These are phyloP conservation scores for Ptychobarbus kaznakovi DNA, from an alignment of 2,797 vertebrate genomes.

Conservation along the genomic window DNA sequence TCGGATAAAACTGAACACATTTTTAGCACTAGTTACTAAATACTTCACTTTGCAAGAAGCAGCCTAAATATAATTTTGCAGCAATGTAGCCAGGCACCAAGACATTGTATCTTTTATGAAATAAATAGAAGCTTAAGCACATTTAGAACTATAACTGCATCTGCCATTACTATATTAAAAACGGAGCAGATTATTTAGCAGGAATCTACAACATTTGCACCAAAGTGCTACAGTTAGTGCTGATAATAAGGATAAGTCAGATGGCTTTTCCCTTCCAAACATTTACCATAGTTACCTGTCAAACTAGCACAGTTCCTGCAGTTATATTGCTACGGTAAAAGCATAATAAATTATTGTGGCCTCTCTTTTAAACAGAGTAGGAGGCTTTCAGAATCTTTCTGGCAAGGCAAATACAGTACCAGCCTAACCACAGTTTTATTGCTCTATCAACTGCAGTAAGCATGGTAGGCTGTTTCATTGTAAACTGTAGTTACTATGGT, in stretches of 20 bases:
- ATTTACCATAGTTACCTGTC: neutral
- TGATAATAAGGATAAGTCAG: neutral
- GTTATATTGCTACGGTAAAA: neutral
- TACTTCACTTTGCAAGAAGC: neutral
- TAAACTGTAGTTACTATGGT: slow-evolving; percentile 14
- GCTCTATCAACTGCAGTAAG: neutral
- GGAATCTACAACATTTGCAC: neutral
- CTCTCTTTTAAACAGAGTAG: slow-evolving; percentile 1
- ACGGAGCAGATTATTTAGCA: neutral
- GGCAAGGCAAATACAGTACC: neutral
- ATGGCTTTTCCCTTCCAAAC: neutral
- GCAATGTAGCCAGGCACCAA: neutral
- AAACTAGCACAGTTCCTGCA: slow-evolving; percentile 14
- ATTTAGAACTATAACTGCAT: neutral
- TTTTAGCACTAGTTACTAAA: neutral
- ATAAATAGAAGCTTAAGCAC: neutral
- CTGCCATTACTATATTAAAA: neutral
- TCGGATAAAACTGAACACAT: neutral
- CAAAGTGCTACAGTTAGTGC: neutral
- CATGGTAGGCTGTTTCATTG: neutral
- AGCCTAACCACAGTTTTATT: neutral
- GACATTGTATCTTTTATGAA: neutral
- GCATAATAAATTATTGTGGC: neutral
- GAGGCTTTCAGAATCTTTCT: neutral
- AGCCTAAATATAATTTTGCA: neutral